Conservation (phyloP, 2,888 invertebrate genomes). For the Elegia similella region DNA sequence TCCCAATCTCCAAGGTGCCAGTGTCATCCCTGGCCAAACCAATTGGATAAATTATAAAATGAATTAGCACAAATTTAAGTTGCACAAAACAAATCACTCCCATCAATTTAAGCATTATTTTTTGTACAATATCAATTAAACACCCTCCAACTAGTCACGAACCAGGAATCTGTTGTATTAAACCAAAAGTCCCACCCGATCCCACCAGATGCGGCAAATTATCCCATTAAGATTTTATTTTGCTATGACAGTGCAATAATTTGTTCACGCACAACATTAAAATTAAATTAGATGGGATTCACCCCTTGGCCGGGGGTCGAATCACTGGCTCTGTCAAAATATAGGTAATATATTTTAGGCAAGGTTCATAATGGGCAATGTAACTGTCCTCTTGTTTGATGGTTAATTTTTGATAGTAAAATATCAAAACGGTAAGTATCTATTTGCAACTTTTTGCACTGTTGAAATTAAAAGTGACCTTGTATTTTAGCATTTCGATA, state of each 20-base stretch:
- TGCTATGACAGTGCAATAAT: constrained; percentile 76
- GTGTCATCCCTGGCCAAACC: no score
- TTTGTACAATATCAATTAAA: constrained; percentile 32
- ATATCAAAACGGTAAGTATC: no score
- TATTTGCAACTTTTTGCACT: no score
- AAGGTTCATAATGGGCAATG: constrained; percentile 28
- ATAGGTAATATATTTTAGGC: constrained; percentile 64
- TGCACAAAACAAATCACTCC: not conserved
- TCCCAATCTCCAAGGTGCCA: no score
- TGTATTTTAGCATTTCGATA: no score
- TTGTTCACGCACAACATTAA: constrained; percentile 76
- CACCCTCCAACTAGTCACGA: constrained; percentile 69
- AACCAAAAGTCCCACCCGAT: constrained; percentile 60
- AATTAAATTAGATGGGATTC: constrained; percentile 70
- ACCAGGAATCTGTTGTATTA: constrained; percentile 44
- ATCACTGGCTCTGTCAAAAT: constrained; percentile 67
- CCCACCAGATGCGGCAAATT: constrained; percentile 64
- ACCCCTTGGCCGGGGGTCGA: constrained; percentile 52
- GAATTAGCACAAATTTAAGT: no score
- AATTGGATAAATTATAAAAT: no score
- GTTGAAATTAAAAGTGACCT: no score
- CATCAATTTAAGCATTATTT: not conserved
- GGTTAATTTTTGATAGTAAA: no score
- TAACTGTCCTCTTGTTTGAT: no score
- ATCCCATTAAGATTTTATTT: constrained; percentile 67